Base-by-base conservation (phyloP, 2,888 invertebrate species). In the Carcina quercana region DNA sequence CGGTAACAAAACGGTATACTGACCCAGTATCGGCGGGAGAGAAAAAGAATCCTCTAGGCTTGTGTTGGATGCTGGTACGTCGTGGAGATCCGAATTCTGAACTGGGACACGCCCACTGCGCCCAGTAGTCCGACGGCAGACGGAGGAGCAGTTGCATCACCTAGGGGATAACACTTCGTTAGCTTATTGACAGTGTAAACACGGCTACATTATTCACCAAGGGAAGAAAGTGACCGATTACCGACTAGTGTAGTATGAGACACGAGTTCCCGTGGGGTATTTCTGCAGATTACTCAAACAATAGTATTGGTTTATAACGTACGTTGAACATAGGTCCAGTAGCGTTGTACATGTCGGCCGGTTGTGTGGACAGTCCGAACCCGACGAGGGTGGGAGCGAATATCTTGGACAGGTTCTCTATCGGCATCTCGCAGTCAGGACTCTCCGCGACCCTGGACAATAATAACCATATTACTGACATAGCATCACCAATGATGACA, bases 381-480 rank as follows among this genome's bases (percentile, higher is more conserved):
- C 98, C 98, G 13, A 98, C 92, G 30, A 98, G 87, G 1, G 97
- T 97, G 2, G 98, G 98, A 0, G 94, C 98, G 73, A 98, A 96
- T 15, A 98, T 90, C 61, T 92, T 92, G 1, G 97, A 90, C 50
- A 99, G 82, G 79, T 97, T 98, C 43, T 89, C 88, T 13, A 90
- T 83, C 0, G 95, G 93, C 98, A 99, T 99, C 83, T 95, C 94
- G 47, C 95, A 95, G 30, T 92, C 94, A 0, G 88, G 86, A 43
- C 91, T 89, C 45, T 92, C 90, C 0, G 95, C 89, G 37, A 97
- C 91, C 53, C 96, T 94, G 68, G 3, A 63, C 5, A 17, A 7
- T 17, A 17, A 17, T 17, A 17, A 17, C n/a, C n/a, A n/a, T n/a
- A n/a, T n/a, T n/a, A n/a, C n/a, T n/a, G n/a, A n/a, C n/a, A n/a